Base-by-base conservation (phyloP, 2,797 vertebrate genomes). In the Capromys pilorides region DNA sequence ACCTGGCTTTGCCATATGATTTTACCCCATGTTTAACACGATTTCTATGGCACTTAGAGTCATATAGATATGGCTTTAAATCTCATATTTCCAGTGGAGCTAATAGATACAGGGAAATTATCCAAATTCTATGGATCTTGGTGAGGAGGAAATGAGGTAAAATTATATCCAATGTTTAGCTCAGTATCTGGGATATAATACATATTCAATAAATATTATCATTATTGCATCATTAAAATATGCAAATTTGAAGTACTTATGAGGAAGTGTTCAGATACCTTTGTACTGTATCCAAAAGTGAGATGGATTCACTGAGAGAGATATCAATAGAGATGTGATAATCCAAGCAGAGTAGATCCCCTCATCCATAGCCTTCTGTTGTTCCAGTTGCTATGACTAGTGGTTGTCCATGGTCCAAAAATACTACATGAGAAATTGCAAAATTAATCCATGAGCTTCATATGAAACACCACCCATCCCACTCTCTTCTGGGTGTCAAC, bases 401-500 rank as follows among this genome's bases (percentile, higher is more conserved):
- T 84, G 61, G 21, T 62, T 24, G 16, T 22, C 16, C 49, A 10
- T 28, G 18, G 24, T 21, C 31, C 61, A 84, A 33, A 84, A 66
- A 33, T n/a, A 66, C 8, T 85, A n/a, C 6, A 33, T 33, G 28
- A 7, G 45, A 51, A 51, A 51, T 10, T 31, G 28, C 28, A 84
- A 41, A 31, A 84, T 22, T 33, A 66, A 82, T 12, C 33, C 36
- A 31, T 83, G 18, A 22, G 18, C 45, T 83, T 64, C 33, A 19
- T 41, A 64, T 3, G 13, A 39, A 21, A 49, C 19, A 33, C 5
- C 2, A 4, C 41, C 12, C 61, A 49, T 7, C 11, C 18, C 22
- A 33, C 5, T 12, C 5, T 2, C 0, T 6, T 26, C 31, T 24
- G 3, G 18, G 6, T 3, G 16, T 31, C 28, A 21, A 66, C 3